Evolutionary conservation across 2,888 invertebrate genomes (phyloP), one percentile per base, ranked within the genome.

Genomic region (Teleiodes luculella): DNA sequence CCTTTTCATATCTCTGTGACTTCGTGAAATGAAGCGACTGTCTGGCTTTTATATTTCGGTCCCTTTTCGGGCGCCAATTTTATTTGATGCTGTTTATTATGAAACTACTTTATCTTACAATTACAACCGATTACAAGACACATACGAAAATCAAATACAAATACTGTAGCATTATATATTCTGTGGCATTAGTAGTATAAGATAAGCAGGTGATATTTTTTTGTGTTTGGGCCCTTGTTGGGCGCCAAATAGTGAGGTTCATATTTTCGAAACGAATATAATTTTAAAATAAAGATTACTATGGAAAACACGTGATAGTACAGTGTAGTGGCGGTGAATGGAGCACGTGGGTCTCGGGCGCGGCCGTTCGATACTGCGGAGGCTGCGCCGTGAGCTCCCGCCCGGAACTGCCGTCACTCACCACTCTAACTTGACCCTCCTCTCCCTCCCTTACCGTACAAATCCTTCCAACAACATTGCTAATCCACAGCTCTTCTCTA

Each of bases 281-380:
- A 18, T 20, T 10, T 1, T 20, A 10, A 20, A 41, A 41, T 20
- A 18, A 41, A 14, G 14, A 36, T 13, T 36, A 36, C 36, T 36
- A 36, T 14, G 14, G 6, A 24, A 24, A 24, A 24, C 24, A 24
- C 24, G 24, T 24, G 24, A 6, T 24, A 24, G 24, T 24, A 24
- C 24, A 4, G 57, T 57, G 58, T 61, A 64, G 68, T 64, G 63
- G 71, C 74, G 71, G 72, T 80, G 83, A 83, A 82, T 83, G 82
- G 59, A 77, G 64, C 80, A 80, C 80, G 78, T 80, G 78, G 76
- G 59, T 55, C 57, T 62, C 75, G 80, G 83, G 80, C 74, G 81
- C 77, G 81, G 80, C 69, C 81, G 83, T 72, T 83, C 83, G 76
- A 83, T 83, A 83, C 61, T 59, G 68, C 75, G 79, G 83, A 83